Evolutionary conservation across 2,888 invertebrate genomes (phyloP).

Genomic region (Philhelius pedissequus): DNA sequence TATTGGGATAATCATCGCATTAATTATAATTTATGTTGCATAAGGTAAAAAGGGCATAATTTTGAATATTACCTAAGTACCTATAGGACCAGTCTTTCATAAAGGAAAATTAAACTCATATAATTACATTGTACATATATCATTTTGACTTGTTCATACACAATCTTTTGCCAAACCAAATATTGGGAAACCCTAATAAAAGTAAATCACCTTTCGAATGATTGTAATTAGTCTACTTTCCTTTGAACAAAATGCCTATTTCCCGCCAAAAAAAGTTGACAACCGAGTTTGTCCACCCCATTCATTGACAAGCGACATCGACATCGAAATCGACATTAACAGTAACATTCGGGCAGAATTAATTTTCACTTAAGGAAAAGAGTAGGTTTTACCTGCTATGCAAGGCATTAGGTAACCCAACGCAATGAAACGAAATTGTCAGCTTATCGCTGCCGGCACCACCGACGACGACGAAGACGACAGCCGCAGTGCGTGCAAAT

Average conservation of each 20-base stretch:
- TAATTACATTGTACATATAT: no score
- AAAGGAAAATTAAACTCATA: slow-evolving; percentile 19
- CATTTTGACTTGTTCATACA: background rate
- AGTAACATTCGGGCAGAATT: slow-evolving; percentile 3
- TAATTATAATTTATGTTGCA: background rate
- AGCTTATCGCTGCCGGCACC: slow-evolving; percentile 19
- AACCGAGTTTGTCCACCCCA: slow-evolving; percentile 13
- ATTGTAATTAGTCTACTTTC: slow-evolving; percentile 15
- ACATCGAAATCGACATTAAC: background rate
- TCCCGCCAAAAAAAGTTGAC: slow-evolving; percentile 22
- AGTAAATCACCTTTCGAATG: slow-evolving; percentile 5
- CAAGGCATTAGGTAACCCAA: slow-evolving; percentile 45
- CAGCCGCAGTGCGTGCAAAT: background rate
- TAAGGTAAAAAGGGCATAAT: background rate
- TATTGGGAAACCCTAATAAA: slow-evolving; percentile 31
- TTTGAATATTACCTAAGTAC: background rate
- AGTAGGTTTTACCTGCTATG: background rate
- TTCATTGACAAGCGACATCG: background rate
- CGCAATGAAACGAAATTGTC: slow-evolving; percentile 13
- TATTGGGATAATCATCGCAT: background rate
- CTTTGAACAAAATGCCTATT: background rate
- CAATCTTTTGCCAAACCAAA: slow-evolving; percentile 16
- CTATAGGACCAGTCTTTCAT: slow-evolving; percentile 1
- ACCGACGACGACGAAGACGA: background rate
- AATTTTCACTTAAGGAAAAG: slow-evolving; percentile 40